Conservation (phyloP, 37 sponge, comb jelly and placozoan genomes). For the Crambe crambe region DNA sequence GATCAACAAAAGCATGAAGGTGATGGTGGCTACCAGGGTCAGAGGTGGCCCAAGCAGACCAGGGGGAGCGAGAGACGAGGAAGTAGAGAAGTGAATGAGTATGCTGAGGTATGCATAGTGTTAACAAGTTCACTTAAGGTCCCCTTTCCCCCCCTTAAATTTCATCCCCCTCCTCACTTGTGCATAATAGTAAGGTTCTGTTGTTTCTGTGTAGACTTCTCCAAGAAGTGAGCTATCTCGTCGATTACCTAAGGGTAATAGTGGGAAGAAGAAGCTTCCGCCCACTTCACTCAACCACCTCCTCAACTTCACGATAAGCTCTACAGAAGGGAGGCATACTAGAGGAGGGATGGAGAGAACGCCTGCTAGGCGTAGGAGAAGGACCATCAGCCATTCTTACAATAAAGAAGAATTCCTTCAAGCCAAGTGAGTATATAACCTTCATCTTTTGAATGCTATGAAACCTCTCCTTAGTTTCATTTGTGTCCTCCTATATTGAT, state of each 20-base stretch:
- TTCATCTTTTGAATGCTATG: too few relatives aligned
- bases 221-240: not conserved
- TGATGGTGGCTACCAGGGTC: not conserved
- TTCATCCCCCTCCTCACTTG: too few relatives aligned
- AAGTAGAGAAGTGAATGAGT: conserved; percentile 1
- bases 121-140: too few relatives aligned
- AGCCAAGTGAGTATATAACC: conserved; percentile 75
- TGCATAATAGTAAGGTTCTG: not conserved
- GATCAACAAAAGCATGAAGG: not conserved
- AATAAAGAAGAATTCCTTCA: conserved; percentile 90
- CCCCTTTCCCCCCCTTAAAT: too few relatives aligned
- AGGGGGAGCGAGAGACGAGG: not conserved
- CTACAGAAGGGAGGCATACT: not conserved
- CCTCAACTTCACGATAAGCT: conserved; percentile 25
- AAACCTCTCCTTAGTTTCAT: not conserved
- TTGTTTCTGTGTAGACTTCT: not conserved
- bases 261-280: conserved; percentile 11
- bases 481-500: not conserved
- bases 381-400: conserved; percentile 11
- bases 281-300: conserved; percentile 76
- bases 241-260: too few relatives aligned
- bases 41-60: conserved; percentile 2
- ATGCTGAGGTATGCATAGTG: not conserved
- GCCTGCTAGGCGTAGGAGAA: conserved; percentile 6
- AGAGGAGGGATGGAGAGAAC: not conserved